Percentiles rank a stretch among this genome's conserved stretches.
Conservation (phyloP, 2,113 vertebrate genomes). For the Corythoichthys haematopterus region DNA sequence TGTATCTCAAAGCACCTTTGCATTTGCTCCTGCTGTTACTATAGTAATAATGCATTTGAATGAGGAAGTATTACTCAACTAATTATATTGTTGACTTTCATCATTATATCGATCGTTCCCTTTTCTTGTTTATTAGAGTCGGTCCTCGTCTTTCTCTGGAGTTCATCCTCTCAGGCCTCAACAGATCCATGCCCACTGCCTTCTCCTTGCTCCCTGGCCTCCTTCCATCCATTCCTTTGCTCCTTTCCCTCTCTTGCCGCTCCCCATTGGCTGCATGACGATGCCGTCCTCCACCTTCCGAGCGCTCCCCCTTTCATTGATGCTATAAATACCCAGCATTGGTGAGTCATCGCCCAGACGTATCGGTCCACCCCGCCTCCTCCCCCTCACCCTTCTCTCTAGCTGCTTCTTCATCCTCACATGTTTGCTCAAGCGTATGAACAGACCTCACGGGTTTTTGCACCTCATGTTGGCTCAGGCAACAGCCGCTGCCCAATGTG, state of each 20-base stretch:
- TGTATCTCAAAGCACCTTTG: no score
- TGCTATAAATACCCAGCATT: conserved; percentile 67
- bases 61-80: no score
- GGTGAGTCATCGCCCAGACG: conserved; percentile 68
- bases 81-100: no score
- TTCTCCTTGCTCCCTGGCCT: neutral
- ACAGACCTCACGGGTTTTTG: conserved; percentile 33
- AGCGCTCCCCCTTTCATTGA: conserved; percentile 24
- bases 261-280: conserved; percentile 38
- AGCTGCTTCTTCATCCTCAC: neutral
- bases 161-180: conserved; percentile 17
- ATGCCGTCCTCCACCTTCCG: conserved; percentile 33
- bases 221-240: neutral
- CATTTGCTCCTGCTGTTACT: no score
- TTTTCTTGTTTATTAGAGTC: conserved; percentile 32
- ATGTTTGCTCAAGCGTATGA: conserved; percentile 39
- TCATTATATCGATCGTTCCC: conserved; percentile 5
- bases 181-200: conserved; percentile 3
- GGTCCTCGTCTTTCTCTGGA: no score
- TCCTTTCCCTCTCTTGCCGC: conserved; percentile 33
- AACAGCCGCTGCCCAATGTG: conserved; percentile 14
- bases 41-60: no score
- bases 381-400: neutral
- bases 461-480: conserved; percentile 34
- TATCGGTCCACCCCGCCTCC: conserved; percentile 28